These are phyloP conservation scores for Cyprinodon diabolis DNA, from an alignment of 2,797 vertebrate genomes.

Conservation along the genomic window DNA sequence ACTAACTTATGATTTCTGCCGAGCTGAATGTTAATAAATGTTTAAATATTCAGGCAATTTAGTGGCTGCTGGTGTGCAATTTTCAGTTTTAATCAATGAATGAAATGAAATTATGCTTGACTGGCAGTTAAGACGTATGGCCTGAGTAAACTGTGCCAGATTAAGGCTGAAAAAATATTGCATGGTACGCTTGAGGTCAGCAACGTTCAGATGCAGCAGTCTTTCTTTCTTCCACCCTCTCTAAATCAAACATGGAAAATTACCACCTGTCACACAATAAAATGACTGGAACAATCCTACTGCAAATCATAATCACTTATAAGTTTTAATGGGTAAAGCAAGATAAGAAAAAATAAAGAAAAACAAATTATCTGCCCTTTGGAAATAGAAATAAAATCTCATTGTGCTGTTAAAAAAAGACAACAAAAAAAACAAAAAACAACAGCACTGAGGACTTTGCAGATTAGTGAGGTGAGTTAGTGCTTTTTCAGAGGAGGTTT, in stretches of 20 bases:
- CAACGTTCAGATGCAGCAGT: conserved; percentile 18
- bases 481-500: conserved; percentile 10
- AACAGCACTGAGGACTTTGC: conserved; percentile 12
- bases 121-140: conserved; percentile 11
- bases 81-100: conserved; percentile 9
- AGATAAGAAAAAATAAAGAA: not conserved
- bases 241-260: conserved; percentile 27
- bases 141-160: conserved; percentile 17
- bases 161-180: conserved; percentile 24
- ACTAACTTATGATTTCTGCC: too few relatives aligned
- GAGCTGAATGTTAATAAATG: too few relatives aligned
- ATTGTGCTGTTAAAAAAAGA: not conserved
- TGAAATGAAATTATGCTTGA: conserved; percentile 4
- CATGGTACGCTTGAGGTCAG: conserved; percentile 14
- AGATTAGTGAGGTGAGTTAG: conserved; percentile 2
- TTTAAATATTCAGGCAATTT: not conserved
- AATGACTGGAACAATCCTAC: conserved; percentile 11
- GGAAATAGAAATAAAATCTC: conserved; percentile 2
- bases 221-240: conserved; percentile 1
- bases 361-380: not conserved
- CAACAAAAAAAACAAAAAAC: not conserved
- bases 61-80: not conserved
- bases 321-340: conserved; percentile 1
- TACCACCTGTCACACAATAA: conserved; percentile 37
- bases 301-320: conserved; percentile 23